Conservation (phyloP, 2,888 invertebrate genomes). For the Caradrina clavipalpis region DNA sequence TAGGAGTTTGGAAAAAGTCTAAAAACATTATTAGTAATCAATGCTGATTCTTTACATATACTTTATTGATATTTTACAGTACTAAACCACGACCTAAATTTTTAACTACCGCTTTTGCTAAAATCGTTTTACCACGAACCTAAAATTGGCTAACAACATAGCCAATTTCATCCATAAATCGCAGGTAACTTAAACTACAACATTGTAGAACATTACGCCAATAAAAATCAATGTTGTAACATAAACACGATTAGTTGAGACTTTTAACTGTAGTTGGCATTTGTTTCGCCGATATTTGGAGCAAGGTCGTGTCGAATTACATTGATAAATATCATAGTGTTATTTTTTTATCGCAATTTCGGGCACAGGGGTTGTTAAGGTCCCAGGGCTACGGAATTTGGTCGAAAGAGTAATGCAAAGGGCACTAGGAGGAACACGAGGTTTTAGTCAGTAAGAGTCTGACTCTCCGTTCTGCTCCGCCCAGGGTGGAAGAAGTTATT, state of each 20-base stretch:
- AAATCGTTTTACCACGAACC: background rate
- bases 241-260: constrained; percentile 34
- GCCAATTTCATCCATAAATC: constrained; percentile 16
- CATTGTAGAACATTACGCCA: constrained; percentile 39
- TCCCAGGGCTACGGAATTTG: too few species aligned
- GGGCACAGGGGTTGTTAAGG: constrained; percentile 56
- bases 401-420: too few species aligned
- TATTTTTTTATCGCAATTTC: constrained; percentile 77
- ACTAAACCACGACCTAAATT: background rate
- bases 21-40: too few species aligned
- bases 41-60: background rate
- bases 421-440: too few species aligned
- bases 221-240: constrained; percentile 56
- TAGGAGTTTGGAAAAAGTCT: too few species aligned
- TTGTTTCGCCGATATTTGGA: constrained; percentile 77
- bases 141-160: too few species aligned
- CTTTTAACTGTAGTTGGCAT: constrained; percentile 64
- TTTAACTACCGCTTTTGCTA: background rate
- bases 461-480: too few species aligned
- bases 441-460: too few species aligned
- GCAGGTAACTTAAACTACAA: constrained; percentile 22
- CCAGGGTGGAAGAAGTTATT: too few species aligned
- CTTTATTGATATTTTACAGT: background rate
- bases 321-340: constrained; percentile 81
- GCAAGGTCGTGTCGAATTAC: constrained; percentile 76